Base-by-base conservation (phyloP, 2,797 vertebrate genomes). In the Crotalus adamanteus region DNA sequence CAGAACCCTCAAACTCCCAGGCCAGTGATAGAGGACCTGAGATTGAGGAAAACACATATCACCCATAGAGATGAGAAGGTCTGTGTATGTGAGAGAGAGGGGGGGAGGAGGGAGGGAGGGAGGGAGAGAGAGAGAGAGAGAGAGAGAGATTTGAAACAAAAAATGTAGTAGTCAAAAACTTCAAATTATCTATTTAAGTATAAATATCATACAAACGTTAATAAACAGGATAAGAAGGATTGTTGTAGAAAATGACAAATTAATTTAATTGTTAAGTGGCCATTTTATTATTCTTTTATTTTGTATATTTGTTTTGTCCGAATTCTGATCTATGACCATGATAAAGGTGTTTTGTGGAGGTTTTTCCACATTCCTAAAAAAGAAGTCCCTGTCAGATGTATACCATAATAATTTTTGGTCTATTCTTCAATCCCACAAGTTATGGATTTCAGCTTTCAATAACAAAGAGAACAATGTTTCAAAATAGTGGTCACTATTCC, bases 281-380 rank as follows among this genome's bases (percentile, higher is more conserved):
- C 0, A 59, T 22, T 73, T 73, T 31, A 69, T 69, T 42, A 7
- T 73, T 73, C 18, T 42, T 42, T 42, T 78, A 78, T 22, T 42
- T 22, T 11, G 37, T 22, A 78, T 78, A 4, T 22, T 78, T 78
- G 18, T 25, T 47, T 78, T 78, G 20, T 42, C 73, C 42, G 37
- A 78, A 37, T 37, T 42, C 73, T 78, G 6, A 42, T 78, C 8
- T 78, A 78, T 78, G 18, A 25, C 73, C 37, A 42, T 78, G 20
- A 47, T 78, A 42, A 78, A 78, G 37, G 42, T 78, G 16, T 73
- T 16, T 73, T 18, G 3, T 73, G 5, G 85, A 26, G 55, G 57
- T 96, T 94, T 87, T 87, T 97, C 95, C 94, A 51, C 83, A 63
- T 88, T 93, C 26, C 51, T 95, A 95, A 94, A 92, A 90, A 91